Percentiles rank a stretch among this genome's conserved stretches.
phyloP scores from a whole-genome alignment of 2,113 vertebrate genomes.

The Cinclus cinclus region DNA sequence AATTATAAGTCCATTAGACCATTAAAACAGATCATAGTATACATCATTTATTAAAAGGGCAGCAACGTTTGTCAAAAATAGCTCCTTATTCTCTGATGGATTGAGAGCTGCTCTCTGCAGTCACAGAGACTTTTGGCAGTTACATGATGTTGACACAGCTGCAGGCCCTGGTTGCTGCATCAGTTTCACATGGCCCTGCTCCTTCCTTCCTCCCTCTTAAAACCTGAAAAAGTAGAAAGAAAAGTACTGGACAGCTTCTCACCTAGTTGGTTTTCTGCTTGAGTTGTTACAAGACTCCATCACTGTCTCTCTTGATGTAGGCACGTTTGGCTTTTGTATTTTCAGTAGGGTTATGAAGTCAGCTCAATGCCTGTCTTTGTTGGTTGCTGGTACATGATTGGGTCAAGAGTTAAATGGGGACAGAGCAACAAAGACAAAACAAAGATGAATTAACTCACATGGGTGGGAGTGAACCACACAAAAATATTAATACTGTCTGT shows the following conservation, averaged over 20 bases:
- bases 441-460: not conserved
- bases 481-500: not conserved
- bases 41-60: slow-evolving; percentile 13
- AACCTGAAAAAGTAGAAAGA: too few relatives aligned
- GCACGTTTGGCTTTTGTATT: not conserved
- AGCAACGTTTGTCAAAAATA: slow-evolving; percentile 11
- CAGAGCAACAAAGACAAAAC: not conserved
- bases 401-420: not conserved
- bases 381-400: not conserved
- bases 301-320: not conserved
- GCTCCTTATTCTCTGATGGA: slow-evolving; percentile 12
- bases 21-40: not conserved
- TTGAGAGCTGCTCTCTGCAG: not conserved
- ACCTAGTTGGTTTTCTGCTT: not conserved
- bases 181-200: slow-evolving; percentile 12
- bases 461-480: not conserved
- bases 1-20: not conserved
- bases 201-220: not conserved
- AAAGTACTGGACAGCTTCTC: not conserved
- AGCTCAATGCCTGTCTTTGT: not conserved
- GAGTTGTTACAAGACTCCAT: not conserved
- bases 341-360: not conserved
- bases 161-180: not conserved
- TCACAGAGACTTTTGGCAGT: not conserved
- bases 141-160: slow-evolving; percentile 49